Evolutionary conservation across 2,797 vertebrate species (phyloP).

Genomic region (Schizopygopsis pylzovi): DNA sequence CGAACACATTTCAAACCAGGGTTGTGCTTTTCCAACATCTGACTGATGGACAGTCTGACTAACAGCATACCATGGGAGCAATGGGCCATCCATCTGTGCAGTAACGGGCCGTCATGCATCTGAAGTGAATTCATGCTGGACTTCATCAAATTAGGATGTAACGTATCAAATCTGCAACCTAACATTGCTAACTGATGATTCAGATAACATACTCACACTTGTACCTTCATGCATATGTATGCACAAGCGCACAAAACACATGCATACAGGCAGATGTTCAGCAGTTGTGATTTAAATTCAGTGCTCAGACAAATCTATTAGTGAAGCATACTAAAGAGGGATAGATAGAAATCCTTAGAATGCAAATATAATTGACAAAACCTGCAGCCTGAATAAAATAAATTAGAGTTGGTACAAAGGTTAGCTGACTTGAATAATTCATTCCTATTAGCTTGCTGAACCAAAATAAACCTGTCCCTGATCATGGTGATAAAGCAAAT

Average conservation of each 20-base stretch:
- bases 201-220: conserved; percentile 3
- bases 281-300: conserved; percentile 3
- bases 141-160: conserved; percentile 5
- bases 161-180: neutral
- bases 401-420: conserved; percentile 70
- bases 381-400: conserved; percentile 65
- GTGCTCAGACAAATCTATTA: conserved; percentile 44
- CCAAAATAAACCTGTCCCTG: conserved; percentile 45
- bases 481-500: conserved; percentile 46
- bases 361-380: conserved; percentile 72
- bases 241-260: neutral
- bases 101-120: conserved; percentile 50
- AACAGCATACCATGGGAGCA: conserved; percentile 37
- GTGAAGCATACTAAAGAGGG: conserved; percentile 14
- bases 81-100: conserved; percentile 17
- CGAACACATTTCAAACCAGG: conserved; percentile 27
- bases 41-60: conserved; percentile 49
- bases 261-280: conserved; percentile 15
- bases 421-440: conserved; percentile 68
- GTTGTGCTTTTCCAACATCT: conserved; percentile 4
- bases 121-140: too few species aligned
- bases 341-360: conserved; percentile 61
- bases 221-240: conserved; percentile 11
- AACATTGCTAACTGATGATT: conserved; percentile 1
- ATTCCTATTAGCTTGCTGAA: conserved; percentile 63